phyloP scores from a whole-genome alignment of 2,797 vertebrate species.

The Mergus octosetaceus region DNA sequence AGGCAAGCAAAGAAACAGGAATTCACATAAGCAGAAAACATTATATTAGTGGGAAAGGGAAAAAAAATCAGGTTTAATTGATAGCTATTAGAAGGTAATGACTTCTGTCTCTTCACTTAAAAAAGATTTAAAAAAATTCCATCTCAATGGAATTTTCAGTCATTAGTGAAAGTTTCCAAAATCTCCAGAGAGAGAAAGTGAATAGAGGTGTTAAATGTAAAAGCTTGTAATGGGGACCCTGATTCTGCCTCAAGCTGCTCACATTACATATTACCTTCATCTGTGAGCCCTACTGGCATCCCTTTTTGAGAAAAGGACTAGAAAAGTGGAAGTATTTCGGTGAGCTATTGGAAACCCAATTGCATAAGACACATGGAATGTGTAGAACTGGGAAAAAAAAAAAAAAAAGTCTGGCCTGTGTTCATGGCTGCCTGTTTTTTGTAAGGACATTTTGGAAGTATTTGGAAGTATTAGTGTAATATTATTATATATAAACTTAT shows the following conservation, averaged over 20 bases:
- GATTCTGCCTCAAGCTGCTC: background rate
- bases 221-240: background rate
- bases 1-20: background rate
- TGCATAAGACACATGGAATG: background rate
- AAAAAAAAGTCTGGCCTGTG: background rate
- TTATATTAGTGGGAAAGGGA: background rate
- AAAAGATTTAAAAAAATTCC: background rate
- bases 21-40: background rate
- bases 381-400: background rate
- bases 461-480: too few species aligned
- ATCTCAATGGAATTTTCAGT: slow-evolving; percentile 7
- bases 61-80: slow-evolving; percentile 26
- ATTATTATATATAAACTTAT: too few species aligned
- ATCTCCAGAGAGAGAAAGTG: background rate
- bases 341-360: background rate
- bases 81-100: background rate
- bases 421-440: background rate
- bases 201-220: background rate
- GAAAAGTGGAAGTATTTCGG: background rate
- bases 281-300: background rate
- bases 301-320: background rate
- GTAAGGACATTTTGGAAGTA: background rate
- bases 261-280: background rate
- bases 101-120: background rate
- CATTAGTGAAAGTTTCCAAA: slow-evolving; percentile 14